Evolutionary conservation across 2,888 invertebrate species (phyloP).

Genomic region (Cheilosia pagana): DNA sequence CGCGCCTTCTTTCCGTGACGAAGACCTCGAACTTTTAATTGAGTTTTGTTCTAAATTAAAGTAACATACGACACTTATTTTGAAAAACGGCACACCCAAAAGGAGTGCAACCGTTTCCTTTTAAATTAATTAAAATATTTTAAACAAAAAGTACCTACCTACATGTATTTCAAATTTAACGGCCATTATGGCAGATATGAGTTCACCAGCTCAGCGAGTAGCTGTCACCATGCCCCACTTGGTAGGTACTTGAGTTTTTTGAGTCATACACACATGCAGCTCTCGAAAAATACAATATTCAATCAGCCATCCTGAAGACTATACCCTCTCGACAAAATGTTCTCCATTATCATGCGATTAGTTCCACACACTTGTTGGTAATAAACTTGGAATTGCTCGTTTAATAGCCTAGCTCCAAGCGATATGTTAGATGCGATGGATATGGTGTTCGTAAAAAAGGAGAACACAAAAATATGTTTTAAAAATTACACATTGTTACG

Average conservation of each 20-base stretch:
- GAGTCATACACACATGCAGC: constrained; percentile 48
- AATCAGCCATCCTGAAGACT: constrained; percentile 29
- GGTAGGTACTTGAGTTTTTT: neutral
- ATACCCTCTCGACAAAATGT: constrained; percentile 17
- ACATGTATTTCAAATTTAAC: no score
- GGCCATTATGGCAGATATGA: constrained; percentile 6
- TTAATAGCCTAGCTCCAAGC: constrained; percentile 58
- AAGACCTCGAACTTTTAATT: no score
- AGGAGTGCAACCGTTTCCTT: neutral
- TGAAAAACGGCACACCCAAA: no score
- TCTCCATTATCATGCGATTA: constrained; percentile 58
- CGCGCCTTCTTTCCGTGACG: no score
- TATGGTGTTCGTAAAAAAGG: constrained; percentile 31
- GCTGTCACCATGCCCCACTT: constrained; percentile 33
- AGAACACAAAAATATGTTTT: constrained; percentile 15
- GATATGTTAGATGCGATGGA: constrained; percentile 37
- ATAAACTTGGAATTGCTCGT: constrained; percentile 62
- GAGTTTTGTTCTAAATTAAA: no score
- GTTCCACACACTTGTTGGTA: constrained; percentile 72
- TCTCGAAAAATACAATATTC: constrained; percentile 3
- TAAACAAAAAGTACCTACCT: no score
- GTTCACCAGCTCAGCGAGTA: neutral
- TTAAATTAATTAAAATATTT: neutral
- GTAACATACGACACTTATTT: no score
- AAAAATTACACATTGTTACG: constrained; percentile 62